Evolutionary conservation across 2,113 vertebrate genomes (phyloP).

Genomic region (Triplophysa rosa): DNA sequence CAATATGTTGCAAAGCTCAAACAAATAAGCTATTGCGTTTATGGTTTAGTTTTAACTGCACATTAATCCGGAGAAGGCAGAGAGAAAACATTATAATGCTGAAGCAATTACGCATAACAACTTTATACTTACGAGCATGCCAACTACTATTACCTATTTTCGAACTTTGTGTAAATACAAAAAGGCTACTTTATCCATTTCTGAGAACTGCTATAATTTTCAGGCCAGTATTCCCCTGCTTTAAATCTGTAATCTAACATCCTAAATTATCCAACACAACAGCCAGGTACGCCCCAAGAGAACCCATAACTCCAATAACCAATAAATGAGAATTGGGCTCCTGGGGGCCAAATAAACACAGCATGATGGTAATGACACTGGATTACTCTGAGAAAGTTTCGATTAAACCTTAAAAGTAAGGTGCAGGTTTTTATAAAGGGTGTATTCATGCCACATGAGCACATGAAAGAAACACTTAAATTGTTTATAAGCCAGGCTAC

Average conservation of each 20-base stretch:
- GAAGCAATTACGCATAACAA: too few relatives aligned
- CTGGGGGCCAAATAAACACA: conserved; percentile 17
- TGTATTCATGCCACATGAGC: background rate
- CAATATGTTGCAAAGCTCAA: too few relatives aligned
- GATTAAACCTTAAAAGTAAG: conserved; percentile 13
- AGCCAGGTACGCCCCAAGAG: conserved; percentile 10
- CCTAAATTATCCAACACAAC: conserved; percentile 21
- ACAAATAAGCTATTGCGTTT: too few relatives aligned
- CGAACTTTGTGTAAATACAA: background rate
- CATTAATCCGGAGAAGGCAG: too few relatives aligned
- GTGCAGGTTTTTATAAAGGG: background rate
- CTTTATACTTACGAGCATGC: too few relatives aligned
- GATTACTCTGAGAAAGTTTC: background rate
- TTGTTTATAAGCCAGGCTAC: background rate
- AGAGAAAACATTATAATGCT: too few relatives aligned
- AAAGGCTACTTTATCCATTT: background rate
- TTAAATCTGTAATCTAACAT: conserved; percentile 27
- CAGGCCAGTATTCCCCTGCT: background rate
- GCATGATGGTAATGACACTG: conserved; percentile 18
- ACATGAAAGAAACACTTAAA: conserved; percentile 4
- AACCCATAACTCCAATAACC: conserved; percentile 15
- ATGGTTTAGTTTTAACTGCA: too few relatives aligned
- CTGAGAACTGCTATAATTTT: background rate
- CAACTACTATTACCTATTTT: background rate
- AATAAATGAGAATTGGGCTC: conserved; percentile 1